Evolutionary conservation across 2,888 invertebrate genomes (phyloP).

Genomic region (Drosophila quinaria): DNA sequence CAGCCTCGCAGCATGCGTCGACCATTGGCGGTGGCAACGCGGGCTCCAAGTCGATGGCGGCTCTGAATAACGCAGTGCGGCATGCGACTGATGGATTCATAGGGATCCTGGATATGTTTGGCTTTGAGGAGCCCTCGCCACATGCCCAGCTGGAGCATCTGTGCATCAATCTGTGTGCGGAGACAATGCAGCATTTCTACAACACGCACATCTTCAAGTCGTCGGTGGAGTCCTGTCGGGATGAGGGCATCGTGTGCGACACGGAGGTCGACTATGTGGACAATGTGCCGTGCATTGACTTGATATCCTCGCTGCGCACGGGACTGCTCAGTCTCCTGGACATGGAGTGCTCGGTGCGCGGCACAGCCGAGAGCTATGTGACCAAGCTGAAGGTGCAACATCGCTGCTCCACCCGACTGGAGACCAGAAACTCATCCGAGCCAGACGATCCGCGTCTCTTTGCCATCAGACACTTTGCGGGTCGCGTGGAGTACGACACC

Average conservation of each 20-base stretch:
- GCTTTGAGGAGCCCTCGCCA: conserved; percentile 96
- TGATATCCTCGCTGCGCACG: conserved; percentile 96
- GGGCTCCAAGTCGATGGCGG: conserved; percentile 96
- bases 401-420: conserved; percentile 92
- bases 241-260: conserved; percentile 96
- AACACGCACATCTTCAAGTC: conserved; percentile 98
- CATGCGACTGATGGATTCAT: conserved; percentile 98
- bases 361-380: conserved; percentile 92
- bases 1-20: conserved; percentile 93
- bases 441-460: conserved; percentile 93
- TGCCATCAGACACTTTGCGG: conserved; percentile 96
- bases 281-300: conserved; percentile 97
- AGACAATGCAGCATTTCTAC: conserved; percentile 99
- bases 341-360: conserved; percentile 94
- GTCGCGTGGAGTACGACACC: conserved; percentile 94
- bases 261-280: conserved; percentile 97
- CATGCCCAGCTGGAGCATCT: conserved; percentile 95
- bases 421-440: conserved; percentile 90
- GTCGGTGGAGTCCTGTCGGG: conserved; percentile 96
- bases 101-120: conserved; percentile 98
- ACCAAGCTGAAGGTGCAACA: conserved; percentile 93
- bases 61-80: conserved; percentile 95
- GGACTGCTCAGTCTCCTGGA: conserved; percentile 96
- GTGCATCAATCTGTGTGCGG: conserved; percentile 97
- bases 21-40: conserved; percentile 91